Evolutionary conservation across 2,113 vertebrate species (phyloP).

Genomic region (Centropristis striata): DNA sequence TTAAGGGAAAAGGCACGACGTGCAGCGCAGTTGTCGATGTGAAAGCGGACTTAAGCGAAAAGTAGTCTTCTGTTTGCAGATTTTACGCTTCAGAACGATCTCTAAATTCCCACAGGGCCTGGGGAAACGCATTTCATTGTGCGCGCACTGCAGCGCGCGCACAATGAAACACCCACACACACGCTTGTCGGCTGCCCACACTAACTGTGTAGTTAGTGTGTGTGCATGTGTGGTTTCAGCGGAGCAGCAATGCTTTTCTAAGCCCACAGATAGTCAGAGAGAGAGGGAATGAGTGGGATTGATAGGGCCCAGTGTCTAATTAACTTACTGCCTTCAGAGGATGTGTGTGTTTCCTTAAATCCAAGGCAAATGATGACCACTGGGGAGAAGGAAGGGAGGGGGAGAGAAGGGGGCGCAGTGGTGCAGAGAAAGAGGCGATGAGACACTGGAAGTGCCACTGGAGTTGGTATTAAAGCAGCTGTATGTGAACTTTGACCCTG

Average conservation of each 20-base stretch:
- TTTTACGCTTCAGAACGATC: neutral
- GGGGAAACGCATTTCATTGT: conserved; percentile 4
- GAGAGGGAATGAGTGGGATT: conserved; percentile 46
- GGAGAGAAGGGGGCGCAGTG: neutral
- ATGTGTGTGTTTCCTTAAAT: conserved; percentile 61
- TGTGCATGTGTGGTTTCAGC: conserved; percentile 42
- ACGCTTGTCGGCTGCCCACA: conserved; percentile 9
- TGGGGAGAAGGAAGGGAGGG: conserved; percentile 17
- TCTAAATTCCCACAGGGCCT: conserved; percentile 28
- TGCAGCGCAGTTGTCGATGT: neutral
- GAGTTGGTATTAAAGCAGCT: neutral
- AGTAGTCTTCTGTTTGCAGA: conserved; percentile 4
- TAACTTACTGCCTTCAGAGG: conserved; percentile 69
- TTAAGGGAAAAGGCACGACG: conserved; percentile 15
- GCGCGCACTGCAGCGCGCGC: conserved; percentile 7
- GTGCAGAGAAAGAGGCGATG: conserved; percentile 21
- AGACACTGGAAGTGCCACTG: neutral
- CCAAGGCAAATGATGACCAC: conserved; percentile 66
- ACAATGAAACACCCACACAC: conserved; percentile 24
- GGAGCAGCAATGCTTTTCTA: conserved; percentile 48
- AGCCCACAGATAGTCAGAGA: conserved; percentile 37
- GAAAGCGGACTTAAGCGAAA: neutral
- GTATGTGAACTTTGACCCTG: neutral
- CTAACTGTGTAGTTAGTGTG: neutral
- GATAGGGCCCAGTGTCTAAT: conserved; percentile 63